Base-by-base conservation (phyloP, 2,888 invertebrate genomes). In the Drosophila borealis region DNA sequence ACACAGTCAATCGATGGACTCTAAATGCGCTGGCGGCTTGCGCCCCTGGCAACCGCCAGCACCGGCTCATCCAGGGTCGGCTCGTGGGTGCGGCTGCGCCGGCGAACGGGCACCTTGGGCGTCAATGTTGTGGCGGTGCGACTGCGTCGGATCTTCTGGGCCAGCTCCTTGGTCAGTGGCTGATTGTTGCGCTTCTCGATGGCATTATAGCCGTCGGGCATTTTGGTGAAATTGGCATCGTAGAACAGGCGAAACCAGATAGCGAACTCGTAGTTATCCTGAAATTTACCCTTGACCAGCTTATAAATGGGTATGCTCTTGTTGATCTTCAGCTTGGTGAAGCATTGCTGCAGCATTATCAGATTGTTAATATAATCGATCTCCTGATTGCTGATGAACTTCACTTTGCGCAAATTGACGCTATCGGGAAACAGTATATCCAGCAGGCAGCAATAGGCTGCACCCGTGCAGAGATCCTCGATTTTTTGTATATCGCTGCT, bases 181-280 rank as follows among this genome's bases (percentile, higher is more conserved):
- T 57, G 51, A 13, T 54, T 41, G 1, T 13, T n/a, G 10, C 70
- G 72, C 9, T 13, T 50, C 8, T 5, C 2, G 6, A 34, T n/a
- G 9, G 42, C 49, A 14, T 71, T 37, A 8, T 64, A 64, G 2
- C 41, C 54, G 0, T 59, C 42, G 0, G 57, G 53, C 4, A 71
- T 19, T 6, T 37, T 17, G 1, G 11, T 5, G 29, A 64, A 65
- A n/a, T 74, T 74, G 0, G 78, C 73, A 1, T 63, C 64, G 3
- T 39, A 72, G 37, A 74, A 74, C 0, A 55, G 14, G 0, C 67
- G 78, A 21, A 74, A 78, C 74, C 74, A 74, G 1, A 55, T 19
- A 0, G 59, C 59, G n/a, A 74, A 74, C 2, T 74, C 74, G n/a
- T 62, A 74, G 1, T 77, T 77, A 21, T 77, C 62, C 41, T 66